A percentile compares a stretch with the other conserved stretches of the same genome.
Evolutionary conservation across 1,140 invertebrate species (phyloP).

Genomic region (Sinonovacula constricta): DNA sequence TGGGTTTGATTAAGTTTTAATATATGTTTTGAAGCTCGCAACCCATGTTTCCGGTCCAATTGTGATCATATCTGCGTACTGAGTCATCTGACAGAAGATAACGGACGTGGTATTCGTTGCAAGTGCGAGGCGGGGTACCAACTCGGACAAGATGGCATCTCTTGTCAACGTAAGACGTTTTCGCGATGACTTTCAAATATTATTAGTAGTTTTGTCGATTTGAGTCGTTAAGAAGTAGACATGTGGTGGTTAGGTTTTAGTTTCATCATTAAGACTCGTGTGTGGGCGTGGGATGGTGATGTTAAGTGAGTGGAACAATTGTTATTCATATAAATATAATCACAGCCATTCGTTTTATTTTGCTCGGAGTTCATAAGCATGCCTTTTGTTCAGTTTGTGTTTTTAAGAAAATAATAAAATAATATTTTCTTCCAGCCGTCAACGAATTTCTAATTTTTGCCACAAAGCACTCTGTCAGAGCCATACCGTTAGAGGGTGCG

Average conservation of each 20-base stretch:
- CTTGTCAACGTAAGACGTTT: slow-evolving; percentile 85
- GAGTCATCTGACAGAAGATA: slow-evolving; percentile 86
- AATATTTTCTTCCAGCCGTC: slow-evolving; percentile 82
- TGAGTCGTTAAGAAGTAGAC: too few species aligned
- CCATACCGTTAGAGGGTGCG: slow-evolving; percentile 85
- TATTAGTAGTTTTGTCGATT: too few species aligned
- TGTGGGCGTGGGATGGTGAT: background rate
- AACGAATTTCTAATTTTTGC: slow-evolving; percentile 98
- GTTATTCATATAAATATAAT: background rate
- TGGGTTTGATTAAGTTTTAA: too few species aligned
- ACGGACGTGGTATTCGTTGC: slow-evolving; percentile 93
- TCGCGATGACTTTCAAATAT: background rate
- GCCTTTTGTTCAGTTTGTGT: too few species aligned
- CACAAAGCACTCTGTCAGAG: slow-evolving; percentile 97
- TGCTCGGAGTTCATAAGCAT: too few species aligned
- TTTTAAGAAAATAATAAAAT: too few species aligned
- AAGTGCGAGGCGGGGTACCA: slow-evolving; percentile 95
- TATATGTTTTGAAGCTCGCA: slow-evolving; percentile 75
- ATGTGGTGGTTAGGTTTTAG: too few species aligned
- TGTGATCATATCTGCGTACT: slow-evolving; percentile 98
- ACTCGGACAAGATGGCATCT: slow-evolving; percentile 86
- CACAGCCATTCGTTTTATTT: background rate
- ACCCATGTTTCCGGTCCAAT: slow-evolving; percentile 95
- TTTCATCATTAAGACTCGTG: too few species aligned
- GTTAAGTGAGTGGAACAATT: background rate